These are phyloP conservation scores for Zosterops lateralis DNA, from an alignment of 2,113 vertebrate species.

Conservation along the genomic window DNA sequence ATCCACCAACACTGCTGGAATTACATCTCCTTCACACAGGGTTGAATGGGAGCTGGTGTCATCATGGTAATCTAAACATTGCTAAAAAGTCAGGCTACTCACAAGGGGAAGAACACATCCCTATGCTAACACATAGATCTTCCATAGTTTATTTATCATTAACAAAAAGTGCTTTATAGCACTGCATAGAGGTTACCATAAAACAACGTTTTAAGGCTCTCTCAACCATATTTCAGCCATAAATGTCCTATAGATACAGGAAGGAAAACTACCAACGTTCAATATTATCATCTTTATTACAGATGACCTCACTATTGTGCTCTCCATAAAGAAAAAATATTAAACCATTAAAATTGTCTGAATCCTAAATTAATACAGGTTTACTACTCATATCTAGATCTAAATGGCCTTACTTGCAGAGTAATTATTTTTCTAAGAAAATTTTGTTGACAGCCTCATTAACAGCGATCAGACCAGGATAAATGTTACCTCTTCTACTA, in stretches of 20 bases:
- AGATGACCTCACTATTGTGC: constrained; percentile 87
- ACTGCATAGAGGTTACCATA: constrained; percentile 77
- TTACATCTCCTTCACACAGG: not conserved
- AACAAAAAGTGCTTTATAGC: constrained; percentile 77
- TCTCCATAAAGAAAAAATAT: constrained; percentile 85
- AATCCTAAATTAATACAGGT: constrained; percentile 80
- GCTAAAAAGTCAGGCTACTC: constrained; percentile 45
- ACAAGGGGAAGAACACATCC: constrained; percentile 36
- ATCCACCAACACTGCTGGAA: not conserved
- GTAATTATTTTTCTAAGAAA: constrained; percentile 78
- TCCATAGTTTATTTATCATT: constrained; percentile 73
- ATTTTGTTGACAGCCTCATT: constrained; percentile 77
- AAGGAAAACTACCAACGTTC: constrained; percentile 76
- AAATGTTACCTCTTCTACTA: constrained; percentile 71
- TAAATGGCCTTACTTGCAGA: constrained; percentile 71
- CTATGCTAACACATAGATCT: constrained; percentile 57
- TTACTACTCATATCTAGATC: constrained; percentile 73
- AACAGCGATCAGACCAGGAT: constrained; percentile 71
- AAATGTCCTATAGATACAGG: constrained; percentile 74
- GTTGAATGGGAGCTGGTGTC: not conserved
- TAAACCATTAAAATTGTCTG: constrained; percentile 77
- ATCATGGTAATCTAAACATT: constrained; percentile 31
- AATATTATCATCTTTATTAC: constrained; percentile 82
- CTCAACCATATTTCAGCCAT: constrained; percentile 75
- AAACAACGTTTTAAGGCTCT: constrained; percentile 77